Conservation (phyloP, 2,797 vertebrate genomes). For the Hypotaenidia okinawae region DNA sequence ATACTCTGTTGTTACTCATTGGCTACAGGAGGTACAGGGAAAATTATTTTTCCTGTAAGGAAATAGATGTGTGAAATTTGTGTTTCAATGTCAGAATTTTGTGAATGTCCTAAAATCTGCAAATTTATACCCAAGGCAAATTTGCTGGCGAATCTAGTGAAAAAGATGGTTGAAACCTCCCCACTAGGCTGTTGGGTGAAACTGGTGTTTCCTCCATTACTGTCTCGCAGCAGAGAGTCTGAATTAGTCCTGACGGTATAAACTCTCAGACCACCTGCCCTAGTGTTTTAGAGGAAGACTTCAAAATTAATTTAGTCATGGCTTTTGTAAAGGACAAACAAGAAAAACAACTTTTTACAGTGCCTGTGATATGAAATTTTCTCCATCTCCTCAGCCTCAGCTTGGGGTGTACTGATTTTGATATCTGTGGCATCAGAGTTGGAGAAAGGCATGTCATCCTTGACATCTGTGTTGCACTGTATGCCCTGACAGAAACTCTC, state of each 20-base stretch:
- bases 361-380: background rate
- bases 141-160: background rate
- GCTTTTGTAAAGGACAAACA: background rate
- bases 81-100: background rate
- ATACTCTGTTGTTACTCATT: background rate
- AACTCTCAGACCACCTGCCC: background rate
- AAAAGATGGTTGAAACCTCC: background rate
- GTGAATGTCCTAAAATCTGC: background rate
- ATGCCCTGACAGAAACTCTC: background rate
- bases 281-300: background rate
- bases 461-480: background rate
- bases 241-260: background rate
- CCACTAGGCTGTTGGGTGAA: background rate
- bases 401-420: background rate
- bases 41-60: background rate
- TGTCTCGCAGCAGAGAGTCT: background rate
- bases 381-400: background rate
- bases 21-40: background rate
- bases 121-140: background rate
- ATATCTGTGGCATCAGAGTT: background rate
- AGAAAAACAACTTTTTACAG: fast-evolving
- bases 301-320: background rate
- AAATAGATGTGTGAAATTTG: background rate
- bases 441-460: background rate
- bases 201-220: background rate